Evolutionary conservation across 2,888 invertebrate species (phyloP).

Genomic region (Octodonta nipae): DNA sequence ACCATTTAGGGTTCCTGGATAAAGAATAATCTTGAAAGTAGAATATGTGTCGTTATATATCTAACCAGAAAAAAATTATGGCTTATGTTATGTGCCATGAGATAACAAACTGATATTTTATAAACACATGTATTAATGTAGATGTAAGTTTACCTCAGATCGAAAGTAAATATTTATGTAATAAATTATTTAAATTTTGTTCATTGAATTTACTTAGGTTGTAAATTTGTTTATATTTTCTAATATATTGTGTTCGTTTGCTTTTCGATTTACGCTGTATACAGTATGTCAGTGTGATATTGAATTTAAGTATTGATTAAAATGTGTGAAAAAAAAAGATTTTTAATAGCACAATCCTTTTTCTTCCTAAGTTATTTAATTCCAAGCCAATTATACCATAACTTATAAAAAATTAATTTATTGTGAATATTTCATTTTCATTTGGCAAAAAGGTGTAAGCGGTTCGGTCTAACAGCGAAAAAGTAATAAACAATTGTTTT

Average conservation of each 20-base stretch:
- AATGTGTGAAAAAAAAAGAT: slow-evolving; percentile 13
- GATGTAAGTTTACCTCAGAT: slow-evolving; percentile 6
- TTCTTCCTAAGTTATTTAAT: too few relatives aligned
- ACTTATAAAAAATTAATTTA: not conserved
- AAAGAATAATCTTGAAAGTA: too few relatives aligned
- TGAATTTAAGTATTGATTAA: slow-evolving; percentile 22
- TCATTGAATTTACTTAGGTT: slow-evolving; percentile 11
- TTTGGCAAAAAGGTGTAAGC: too few relatives aligned
- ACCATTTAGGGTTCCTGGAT: too few relatives aligned
- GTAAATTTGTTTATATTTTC: slow-evolving; percentile 12
- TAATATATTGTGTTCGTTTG: slow-evolving; percentile 6
- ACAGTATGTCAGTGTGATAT: slow-evolving; percentile 24
- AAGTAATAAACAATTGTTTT: too few relatives aligned
- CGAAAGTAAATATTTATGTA: slow-evolving; percentile 3
- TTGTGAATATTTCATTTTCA: too few relatives aligned
- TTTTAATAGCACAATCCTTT: too few relatives aligned
- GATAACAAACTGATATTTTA: slow-evolving; percentile 4
- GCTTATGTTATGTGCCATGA: too few relatives aligned
- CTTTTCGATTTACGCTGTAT: slow-evolving; percentile 11
- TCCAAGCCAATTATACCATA: not conserved
- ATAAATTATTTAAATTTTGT: slow-evolving; percentile 13
- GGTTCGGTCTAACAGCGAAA: too few relatives aligned
- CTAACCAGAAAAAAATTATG: too few relatives aligned
- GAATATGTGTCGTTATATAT: too few relatives aligned
- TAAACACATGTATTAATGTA: slow-evolving; percentile 7